Evolutionary conservation across 1,140 invertebrate species (phyloP).

Genomic region (Lamellibrachia luymesi): DNA sequence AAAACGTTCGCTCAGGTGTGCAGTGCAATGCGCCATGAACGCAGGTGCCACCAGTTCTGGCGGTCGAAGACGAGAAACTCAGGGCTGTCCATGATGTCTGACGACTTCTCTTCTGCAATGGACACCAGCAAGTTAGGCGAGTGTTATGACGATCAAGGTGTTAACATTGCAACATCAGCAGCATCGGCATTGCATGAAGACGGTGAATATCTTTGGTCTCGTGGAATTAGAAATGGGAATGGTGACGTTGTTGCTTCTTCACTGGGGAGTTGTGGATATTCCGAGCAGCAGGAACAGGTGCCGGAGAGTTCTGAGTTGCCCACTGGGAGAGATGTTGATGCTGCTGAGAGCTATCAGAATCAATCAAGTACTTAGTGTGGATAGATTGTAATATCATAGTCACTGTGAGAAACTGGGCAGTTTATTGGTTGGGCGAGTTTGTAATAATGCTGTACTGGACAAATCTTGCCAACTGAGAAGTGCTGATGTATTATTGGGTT

Average conservation of each 20-base stretch:
- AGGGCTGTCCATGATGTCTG: not conserved
- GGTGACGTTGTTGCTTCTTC: not conserved
- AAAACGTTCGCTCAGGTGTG: not conserved
- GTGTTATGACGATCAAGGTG: not conserved
- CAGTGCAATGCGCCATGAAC: constrained; percentile 10
- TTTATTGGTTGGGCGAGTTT: not conserved
- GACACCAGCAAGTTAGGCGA: not conserved
- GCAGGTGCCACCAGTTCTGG: not conserved
- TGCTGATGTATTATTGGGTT: not conserved
- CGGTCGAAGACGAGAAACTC: not conserved
- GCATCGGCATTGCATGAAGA: not conserved
- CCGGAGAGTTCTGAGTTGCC: not conserved
- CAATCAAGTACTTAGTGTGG: not conserved
- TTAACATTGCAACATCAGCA: not conserved
- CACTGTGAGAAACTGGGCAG: not conserved
- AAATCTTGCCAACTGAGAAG: not conserved
- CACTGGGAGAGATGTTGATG: not conserved
- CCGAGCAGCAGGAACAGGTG: not conserved
- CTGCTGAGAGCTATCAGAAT: not conserved
- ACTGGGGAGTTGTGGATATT: not conserved
- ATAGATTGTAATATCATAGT: not conserved
- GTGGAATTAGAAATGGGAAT: not conserved
- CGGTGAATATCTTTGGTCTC: not conserved
- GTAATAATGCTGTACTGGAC: not conserved
- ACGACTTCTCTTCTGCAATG: not conserved